A percentile compares a stretch with the other conserved stretches of the same genome.
phyloP scores from a whole-genome alignment of 1,140 invertebrate genomes.

The Euura saliciscinereae region DNA sequence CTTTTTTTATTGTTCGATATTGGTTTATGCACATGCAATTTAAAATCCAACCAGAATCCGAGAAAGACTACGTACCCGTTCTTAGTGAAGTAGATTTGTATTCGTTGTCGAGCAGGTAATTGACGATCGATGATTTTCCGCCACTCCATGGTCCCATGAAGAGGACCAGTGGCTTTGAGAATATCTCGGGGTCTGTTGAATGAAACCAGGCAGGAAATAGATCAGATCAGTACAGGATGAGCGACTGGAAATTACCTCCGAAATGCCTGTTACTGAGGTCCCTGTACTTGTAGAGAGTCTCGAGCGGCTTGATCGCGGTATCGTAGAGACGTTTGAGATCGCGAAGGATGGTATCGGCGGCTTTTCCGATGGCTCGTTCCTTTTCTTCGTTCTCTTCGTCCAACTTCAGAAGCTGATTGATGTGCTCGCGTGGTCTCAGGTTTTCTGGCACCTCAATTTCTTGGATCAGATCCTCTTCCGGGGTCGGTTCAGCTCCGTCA shows the following conservation, averaged over 20 bases:
- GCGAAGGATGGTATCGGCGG: constrained; percentile 77
- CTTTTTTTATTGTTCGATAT: constrained; percentile 10
- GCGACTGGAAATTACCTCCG: constrained; percentile 62
- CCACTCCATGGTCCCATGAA: constrained; percentile 97
- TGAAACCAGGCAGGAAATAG: background rate
- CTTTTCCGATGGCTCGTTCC: constrained; percentile 74
- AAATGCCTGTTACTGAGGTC: constrained; percentile 92
- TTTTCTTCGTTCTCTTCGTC: constrained; percentile 76
- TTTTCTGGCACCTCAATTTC: constrained; percentile 78
- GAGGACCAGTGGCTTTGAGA: constrained; percentile 89
- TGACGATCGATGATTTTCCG: constrained; percentile 93
- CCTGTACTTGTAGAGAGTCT: constrained; percentile 88
- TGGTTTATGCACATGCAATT: background rate
- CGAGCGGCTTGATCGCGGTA: constrained; percentile 86
- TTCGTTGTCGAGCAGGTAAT: constrained; percentile 89
- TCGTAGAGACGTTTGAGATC: constrained; percentile 90
- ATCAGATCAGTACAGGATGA: background rate
- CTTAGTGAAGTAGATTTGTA: constrained; percentile 80
- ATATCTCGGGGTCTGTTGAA: constrained; percentile 86
- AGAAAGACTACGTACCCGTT: constrained; percentile 70
- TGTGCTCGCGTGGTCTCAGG: constrained; percentile 78
- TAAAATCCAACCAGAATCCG: no score
- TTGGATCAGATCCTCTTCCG: constrained; percentile 66
- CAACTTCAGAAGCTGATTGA: constrained; percentile 79
- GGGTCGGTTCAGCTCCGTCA: constrained; percentile 42